Conservation (phyloP, 1,140 invertebrate genomes). For the Sinonovacula constricta region DNA sequence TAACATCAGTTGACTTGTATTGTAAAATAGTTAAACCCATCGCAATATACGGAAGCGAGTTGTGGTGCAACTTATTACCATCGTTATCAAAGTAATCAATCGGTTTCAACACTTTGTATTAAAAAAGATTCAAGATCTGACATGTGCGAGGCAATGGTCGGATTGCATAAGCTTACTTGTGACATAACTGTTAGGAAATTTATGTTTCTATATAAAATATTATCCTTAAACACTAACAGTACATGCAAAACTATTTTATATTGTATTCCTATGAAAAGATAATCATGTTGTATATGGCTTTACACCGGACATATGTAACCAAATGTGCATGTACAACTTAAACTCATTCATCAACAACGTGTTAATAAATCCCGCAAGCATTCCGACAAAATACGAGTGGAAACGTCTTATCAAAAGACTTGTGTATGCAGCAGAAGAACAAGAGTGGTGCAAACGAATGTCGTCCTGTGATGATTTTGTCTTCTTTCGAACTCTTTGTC, state of each 20-base stretch:
- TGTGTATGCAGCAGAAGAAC: not conserved
- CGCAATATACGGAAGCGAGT: not conserved
- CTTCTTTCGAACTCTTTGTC: not conserved
- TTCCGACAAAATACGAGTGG: not conserved
- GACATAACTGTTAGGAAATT: not conserved
- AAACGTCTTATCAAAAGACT: not conserved
- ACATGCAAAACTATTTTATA: too few relatives aligned
- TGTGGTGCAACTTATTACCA: not conserved
- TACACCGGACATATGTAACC: not conserved
- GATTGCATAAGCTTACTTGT: not conserved
- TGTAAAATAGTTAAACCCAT: not conserved
- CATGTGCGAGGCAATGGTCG: not conserved
- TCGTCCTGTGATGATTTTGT: not conserved
- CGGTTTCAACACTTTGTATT: not conserved
- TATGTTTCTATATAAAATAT: not conserved
- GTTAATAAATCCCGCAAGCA: not conserved
- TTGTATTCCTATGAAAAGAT: too few relatives aligned
- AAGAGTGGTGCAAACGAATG: not conserved
- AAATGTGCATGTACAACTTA: not conserved
- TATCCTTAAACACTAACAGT: too few relatives aligned
- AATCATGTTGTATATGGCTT: not conserved
- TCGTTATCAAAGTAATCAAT: not conserved
- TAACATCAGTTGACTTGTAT: not conserved
- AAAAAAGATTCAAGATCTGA: not conserved
- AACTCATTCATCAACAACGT: not conserved